Evolutionary conservation across 2,113 vertebrate species (phyloP), one percentile per base, ranked within the genome.

Genomic region (Alosa alosa): DNA sequence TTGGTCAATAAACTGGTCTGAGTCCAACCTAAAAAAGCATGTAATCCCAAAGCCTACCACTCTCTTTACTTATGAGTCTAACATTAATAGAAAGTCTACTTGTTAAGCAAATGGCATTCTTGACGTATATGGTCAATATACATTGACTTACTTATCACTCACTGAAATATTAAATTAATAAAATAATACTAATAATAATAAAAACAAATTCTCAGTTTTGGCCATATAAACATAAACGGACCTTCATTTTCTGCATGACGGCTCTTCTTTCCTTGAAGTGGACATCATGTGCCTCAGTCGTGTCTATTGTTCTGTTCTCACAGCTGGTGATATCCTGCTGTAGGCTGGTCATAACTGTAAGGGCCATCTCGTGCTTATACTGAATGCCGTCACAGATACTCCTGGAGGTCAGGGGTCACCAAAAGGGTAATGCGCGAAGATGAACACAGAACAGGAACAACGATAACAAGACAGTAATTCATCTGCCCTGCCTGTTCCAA

Each of bases 301-400:
- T 92, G 46, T 86, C 86, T 41, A 91, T 90, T 83, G 75, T 88
- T 84, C 86, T 86, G 88, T 93, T 89, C 83, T 93, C 90, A 88
- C 88, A 93, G 89, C 88, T 89, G 88, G 89, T 88, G 82, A 94
- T 82, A 36, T 95, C 94, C 87, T 91, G 90, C 88, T 91, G 86
- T 47, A 97, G 87, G 88, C 91, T 92, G 91, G 88, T 92, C 91
- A 94, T 93, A 83, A 94, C 1, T 17, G 86, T 85, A 78, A 89
- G 91, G 88, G 91, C 6, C 83, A 92, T 95, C 89, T 94, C 90
- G 85, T 94, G 86, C 88, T 93, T 95, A 89, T 90, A 94, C 78
- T 90, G 87, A 85, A 89, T 49, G 81, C 36, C 83, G 47, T 89
- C 85, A 88, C 92, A 91, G 17, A 88, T 91, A 89, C 89, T 86